Evolutionary conservation across 2,113 vertebrate species (phyloP), one percentile per base, ranked within the genome.

Genomic region (Taxidea taxus): DNA sequence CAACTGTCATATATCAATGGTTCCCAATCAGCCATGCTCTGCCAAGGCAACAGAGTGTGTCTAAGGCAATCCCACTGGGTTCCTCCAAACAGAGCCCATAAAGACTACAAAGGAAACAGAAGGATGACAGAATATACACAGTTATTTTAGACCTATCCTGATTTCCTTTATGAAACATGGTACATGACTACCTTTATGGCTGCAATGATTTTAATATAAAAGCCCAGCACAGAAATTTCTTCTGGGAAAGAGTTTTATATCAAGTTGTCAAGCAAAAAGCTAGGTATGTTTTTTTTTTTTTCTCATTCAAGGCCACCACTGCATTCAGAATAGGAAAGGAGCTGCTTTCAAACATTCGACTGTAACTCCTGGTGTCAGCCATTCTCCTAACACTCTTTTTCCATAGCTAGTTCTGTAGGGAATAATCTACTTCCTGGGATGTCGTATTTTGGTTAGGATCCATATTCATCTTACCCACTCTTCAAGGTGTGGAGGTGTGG

Each of bases 111-210:
- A 94, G 60, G 51, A 60, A 96, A 94, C 0, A 93, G 58, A 68
- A 84, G 90, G 66, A 66, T 54, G 64, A 89, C n/a, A 92, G 75
- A 88, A 78, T 2, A 2, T 21, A n/a, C 1, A 47, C 7, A 49
- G 34, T 74, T 70, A 37, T 58, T 87, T 83, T 80, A 80, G 88
- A 80, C n/a, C 77, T 68, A 13, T 3, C 14, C 42, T 80, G 86
- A 91, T 85, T 97, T 97, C 85, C 88, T 82, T 74, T 60, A 91
- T n/a, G n/a, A n/a, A n/a, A n/a, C n/a, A n/a, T 39, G 94, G 66
- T 77, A 87, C 31, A 37, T 14, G 31, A 62, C 70, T 70, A 74
- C 49, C 21, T 92, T 94, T 96, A 95, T 75, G 42, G 47, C 18
- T 78, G 15, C 15, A 92, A 58, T 92, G 80, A 91, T 91, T 97